Percentiles rank a stretch among this genome's conserved stretches.
Conservation (phyloP, 2,113 vertebrate genomes). For the Pungitius pungitius region DNA sequence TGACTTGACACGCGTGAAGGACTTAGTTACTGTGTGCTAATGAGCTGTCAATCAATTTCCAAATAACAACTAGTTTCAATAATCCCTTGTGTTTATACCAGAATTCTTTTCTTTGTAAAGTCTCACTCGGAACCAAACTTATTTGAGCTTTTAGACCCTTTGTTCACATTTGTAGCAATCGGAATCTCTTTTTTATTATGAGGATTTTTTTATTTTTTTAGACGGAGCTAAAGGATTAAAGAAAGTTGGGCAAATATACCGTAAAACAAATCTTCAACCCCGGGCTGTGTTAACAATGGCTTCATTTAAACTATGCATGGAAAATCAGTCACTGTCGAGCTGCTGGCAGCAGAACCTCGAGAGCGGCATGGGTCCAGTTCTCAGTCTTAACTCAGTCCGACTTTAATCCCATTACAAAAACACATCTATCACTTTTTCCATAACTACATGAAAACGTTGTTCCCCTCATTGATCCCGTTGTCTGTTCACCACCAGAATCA, state of each 20-base stretch:
- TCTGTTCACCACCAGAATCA: constrained; percentile 8
- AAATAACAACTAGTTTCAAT: constrained; percentile 9
- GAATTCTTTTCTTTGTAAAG: background rate
- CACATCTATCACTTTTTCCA: constrained; percentile 37
- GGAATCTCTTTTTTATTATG: constrained; percentile 6
- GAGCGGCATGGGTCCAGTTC: constrained; percentile 48
- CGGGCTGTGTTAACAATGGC: constrained; percentile 58
- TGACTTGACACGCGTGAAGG: background rate
- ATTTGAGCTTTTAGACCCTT: background rate
- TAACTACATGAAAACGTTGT: constrained; percentile 41
- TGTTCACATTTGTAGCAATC: constrained; percentile 3
- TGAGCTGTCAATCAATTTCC: background rate
- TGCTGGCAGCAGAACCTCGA: constrained; percentile 55
- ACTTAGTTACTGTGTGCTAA: background rate
- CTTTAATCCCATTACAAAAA: constrained; percentile 59
- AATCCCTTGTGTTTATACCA: background rate
- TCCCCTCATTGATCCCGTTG: constrained; percentile 8
- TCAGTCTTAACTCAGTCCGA: constrained; percentile 47
- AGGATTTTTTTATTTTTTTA: constrained; percentile 25
- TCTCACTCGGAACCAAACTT: constrained; percentile 12
- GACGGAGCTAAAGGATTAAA: constrained; percentile 42
- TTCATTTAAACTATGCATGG: constrained; percentile 53
- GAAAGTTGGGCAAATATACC: constrained; percentile 50
- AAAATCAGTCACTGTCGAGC: constrained; percentile 54
- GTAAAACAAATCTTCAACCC: constrained; percentile 52